These are phyloP conservation scores for Amia ocellicauda DNA, from an alignment of 2,113 vertebrate genomes.

Conservation along the genomic window DNA sequence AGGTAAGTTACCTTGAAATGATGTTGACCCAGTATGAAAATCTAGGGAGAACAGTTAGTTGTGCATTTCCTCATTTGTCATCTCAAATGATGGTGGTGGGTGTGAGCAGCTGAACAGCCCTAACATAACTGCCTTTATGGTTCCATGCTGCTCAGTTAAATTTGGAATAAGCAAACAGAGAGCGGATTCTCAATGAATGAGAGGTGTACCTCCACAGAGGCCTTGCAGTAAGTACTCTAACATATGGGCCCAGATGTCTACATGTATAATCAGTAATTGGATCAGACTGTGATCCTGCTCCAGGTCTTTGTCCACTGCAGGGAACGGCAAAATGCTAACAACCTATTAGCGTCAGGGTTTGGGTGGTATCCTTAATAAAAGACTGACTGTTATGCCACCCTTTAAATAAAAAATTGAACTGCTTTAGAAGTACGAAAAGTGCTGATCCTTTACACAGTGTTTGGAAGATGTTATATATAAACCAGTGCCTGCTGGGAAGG, in stretches of 20 bases:
- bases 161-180: background rate
- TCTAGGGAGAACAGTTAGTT: too few relatives aligned
- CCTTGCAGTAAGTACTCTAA: conserved; percentile 42
- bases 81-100: too few relatives aligned
- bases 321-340: conserved; percentile 26
- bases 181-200: background rate
- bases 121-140: background rate
- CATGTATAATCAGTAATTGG: conserved; percentile 46
- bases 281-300: conserved; percentile 43
- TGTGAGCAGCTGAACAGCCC: background rate
- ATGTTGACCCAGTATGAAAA: too few relatives aligned
- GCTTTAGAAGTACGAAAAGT: too few relatives aligned
- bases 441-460: too few relatives aligned
- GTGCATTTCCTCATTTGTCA: too few relatives aligned
- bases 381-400: conserved; percentile 19
- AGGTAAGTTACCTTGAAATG: too few relatives aligned
- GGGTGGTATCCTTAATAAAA: background rate
- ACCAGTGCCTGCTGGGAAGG: background rate
- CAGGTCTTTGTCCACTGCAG: conserved; percentile 29
- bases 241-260: conserved; percentile 53
- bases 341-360: background rate
- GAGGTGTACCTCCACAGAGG: conserved; percentile 11
- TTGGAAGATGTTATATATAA: background rate
- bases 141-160: background rate
- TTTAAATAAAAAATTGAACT: too few relatives aligned